Conservation (phyloP, 2,888 invertebrate genomes). For the Aleiodes leptofemur region DNA sequence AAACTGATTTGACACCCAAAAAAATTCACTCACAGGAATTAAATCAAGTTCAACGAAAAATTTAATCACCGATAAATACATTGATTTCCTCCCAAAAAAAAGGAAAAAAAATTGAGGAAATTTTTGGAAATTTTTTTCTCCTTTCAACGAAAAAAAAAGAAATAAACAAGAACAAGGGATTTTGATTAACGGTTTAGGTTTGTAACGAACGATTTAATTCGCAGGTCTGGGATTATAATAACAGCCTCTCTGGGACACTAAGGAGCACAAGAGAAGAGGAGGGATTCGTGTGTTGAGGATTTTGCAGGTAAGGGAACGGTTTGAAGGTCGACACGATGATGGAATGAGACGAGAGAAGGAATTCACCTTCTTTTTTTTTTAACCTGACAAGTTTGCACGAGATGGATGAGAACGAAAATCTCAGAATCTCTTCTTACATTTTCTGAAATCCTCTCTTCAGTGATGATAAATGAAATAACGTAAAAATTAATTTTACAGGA, state of each 20-base stretch:
- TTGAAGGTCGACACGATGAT: slow-evolving; percentile 42
- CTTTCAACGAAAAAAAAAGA: too few species aligned
- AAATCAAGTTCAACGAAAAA: too few species aligned
- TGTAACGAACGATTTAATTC: slow-evolving; percentile 70
- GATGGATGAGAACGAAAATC: slow-evolving; percentile 29
- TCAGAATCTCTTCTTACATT: slow-evolving; percentile 10
- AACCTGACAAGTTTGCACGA: slow-evolving; percentile 35
- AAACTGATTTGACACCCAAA: slow-evolving; percentile 9
- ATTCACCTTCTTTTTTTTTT: slow-evolving; percentile 1
- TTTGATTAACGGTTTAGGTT: slow-evolving; percentile 67
- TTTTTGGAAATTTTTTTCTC: too few species aligned
- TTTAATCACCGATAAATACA: neutral
- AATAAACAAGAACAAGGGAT: slow-evolving; percentile 45
- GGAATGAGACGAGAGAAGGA: slow-evolving; percentile 12
- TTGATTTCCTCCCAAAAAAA: neutral
- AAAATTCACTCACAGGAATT: neutral
- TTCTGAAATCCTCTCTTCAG: slow-evolving; percentile 1
- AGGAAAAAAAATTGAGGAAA: neutral
- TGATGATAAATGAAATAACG: slow-evolving; percentile 2
- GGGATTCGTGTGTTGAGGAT: slow-evolving; percentile 35
- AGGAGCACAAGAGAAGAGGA: neutral
- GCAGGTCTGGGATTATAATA: slow-evolving; percentile 57
- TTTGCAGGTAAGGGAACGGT: slow-evolving; percentile 42
- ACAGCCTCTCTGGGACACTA: slow-evolving; percentile 49
- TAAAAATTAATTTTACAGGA: neutral